Evolutionary conservation across 2,888 invertebrate species (phyloP).

Genomic region (Anthrax anthrax): DNA sequence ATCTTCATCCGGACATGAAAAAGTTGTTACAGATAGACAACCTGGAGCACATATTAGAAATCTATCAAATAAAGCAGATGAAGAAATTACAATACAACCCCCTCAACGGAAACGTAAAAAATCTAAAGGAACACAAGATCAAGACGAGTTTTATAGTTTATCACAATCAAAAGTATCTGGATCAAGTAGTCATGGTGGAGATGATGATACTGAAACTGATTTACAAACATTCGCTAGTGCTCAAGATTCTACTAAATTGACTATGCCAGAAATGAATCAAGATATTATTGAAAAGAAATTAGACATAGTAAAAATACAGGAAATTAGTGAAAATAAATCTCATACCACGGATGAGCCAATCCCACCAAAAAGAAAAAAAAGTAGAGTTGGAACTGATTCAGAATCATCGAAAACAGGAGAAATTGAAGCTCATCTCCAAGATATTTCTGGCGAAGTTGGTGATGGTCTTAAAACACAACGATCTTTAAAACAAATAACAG

Average conservation of each 20-base stretch:
- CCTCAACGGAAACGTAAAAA: conserved; percentile 43
- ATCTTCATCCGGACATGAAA: conserved; percentile 36
- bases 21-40: conserved; percentile 35
- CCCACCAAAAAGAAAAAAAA: conserved; percentile 27
- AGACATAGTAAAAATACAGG: conserved; percentile 17
- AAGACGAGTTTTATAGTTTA: conserved; percentile 51
- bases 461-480: conserved; percentile 34
- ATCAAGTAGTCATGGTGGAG: conserved; percentile 37
- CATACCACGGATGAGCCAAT: conserved; percentile 14
- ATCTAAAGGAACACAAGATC: conserved; percentile 47
- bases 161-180: conserved; percentile 41
- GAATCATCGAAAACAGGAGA: conserved; percentile 33
- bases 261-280: conserved; percentile 29
- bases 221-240: conserved; percentile 54
- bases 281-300: conserved; percentile 14
- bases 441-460: conserved; percentile 42
- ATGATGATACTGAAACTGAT: conserved; percentile 49
- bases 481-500: conserved; percentile 31
- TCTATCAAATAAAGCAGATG: conserved; percentile 36
- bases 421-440: conserved; percentile 33
- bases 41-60: conserved; percentile 35
- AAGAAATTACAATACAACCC: conserved; percentile 42
- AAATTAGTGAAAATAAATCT: conserved; percentile 7
- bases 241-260: conserved; percentile 39
- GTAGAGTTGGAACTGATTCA: conserved; percentile 30